phyloP scores from a whole-genome alignment of 2,113 vertebrate species.

The Rhodinocichla rosea region DNA sequence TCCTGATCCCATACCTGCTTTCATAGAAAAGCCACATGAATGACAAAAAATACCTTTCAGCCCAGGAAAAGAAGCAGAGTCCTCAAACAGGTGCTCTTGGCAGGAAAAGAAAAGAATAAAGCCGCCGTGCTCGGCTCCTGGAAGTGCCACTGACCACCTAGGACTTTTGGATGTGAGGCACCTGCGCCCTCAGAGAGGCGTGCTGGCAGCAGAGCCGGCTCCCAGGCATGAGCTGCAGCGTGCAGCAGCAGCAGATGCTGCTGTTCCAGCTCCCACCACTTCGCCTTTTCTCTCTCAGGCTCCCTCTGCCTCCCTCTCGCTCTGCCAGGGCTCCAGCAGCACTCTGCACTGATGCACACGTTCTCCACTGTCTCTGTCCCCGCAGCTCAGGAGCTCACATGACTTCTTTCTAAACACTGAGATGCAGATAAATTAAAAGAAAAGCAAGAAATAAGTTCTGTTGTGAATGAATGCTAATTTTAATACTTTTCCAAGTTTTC shows the following conservation, averaged over 20 bases:
- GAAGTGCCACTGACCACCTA: background rate
- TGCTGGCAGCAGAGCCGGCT: background rate
- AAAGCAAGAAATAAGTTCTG: background rate
- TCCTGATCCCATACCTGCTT: background rate
- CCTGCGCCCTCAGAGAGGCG: background rate
- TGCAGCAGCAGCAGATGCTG: constrained; percentile 1
- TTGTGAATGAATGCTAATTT: background rate
- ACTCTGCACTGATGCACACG: constrained; percentile 48
- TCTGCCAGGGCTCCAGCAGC: constrained; percentile 54
- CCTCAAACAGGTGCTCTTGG: background rate
- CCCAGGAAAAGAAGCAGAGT: background rate
- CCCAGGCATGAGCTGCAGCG: background rate
- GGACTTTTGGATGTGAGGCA: background rate
- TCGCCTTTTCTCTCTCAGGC: constrained; percentile 15
- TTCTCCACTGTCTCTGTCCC: constrained; percentile 34
- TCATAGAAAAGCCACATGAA: background rate
- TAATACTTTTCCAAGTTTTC: background rate
- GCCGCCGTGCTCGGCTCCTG: background rate
- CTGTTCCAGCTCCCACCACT: constrained; percentile 50
- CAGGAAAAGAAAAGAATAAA: background rate
- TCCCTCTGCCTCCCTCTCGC: constrained; percentile 21
- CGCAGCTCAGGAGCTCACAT: constrained; percentile 65
- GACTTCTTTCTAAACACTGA: constrained; percentile 52
- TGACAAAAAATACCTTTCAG: constrained; percentile 47
- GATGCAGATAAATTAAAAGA: constrained; percentile 40